Evolutionary conservation across 2,888 invertebrate species (phyloP), one percentile per base, ranked within the genome.

Genomic region (Parochlus steinenii): DNA sequence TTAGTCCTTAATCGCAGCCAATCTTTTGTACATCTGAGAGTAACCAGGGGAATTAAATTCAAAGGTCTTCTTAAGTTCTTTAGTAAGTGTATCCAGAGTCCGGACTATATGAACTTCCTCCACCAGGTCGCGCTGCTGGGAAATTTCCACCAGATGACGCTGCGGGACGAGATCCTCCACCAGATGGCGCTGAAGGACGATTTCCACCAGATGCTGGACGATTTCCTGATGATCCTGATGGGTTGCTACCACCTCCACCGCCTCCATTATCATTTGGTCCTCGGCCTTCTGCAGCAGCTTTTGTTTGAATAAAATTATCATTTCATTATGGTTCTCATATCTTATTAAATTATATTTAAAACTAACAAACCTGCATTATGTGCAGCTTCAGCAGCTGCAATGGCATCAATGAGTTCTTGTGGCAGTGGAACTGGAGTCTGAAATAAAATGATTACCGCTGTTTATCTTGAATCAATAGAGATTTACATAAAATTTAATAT

Each of bases 381-480:
- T 14, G 57, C 66, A 5, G 63, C 65, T 10, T 64, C 63, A 19
- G 58, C 58, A 16, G 61, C 55, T 31, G 65, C 67, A 31, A 73
- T 49, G 1, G 71, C 62, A 46, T 65, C 66, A 37, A 63, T 60
- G 43, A 74, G 73, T 22, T 67, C 72, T 44, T 65, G 68, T n/a
- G 73, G 73, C 42, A 73, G 69, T 34, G 72, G 71, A 3, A 72
- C 72, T 6, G 72, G 65, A 1, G 71, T 71, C 8, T 29, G 36
- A 12, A 36, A n/a, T n/a, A n/a, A n/a, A n/a, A n/a, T n/a, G n/a
- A n/a, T n/a, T n/a, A n/a, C n/a, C n/a, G n/a, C n/a, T n/a, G n/a
- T n/a, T n/a, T n/a, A n/a, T n/a, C n/a, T n/a, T n/a, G n/a, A n/a
- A n/a, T n/a, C n/a, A n/a, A n/a, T n/a, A n/a, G n/a, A n/a, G n/a